Percentiles rank a stretch among this genome's conserved stretches.
phyloP scores from a whole-genome alignment of 1,140 invertebrate genomes.

The Papilio helenus region DNA sequence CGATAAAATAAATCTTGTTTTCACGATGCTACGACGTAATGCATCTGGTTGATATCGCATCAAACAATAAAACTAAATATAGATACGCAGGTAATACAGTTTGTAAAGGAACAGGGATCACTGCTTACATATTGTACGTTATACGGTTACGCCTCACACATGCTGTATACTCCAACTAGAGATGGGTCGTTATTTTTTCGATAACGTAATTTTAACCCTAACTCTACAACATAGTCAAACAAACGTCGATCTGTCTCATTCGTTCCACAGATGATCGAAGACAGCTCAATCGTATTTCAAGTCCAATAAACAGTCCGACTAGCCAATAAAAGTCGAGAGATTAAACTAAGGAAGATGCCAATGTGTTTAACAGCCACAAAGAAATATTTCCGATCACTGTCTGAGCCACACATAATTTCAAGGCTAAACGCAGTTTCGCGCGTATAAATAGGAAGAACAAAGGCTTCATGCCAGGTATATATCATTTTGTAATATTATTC shows the following conservation, averaged over 20 bases:
- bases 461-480: background rate
- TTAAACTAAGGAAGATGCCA: constrained; percentile 34
- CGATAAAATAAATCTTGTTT: constrained; percentile 12
- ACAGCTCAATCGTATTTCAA: constrained; percentile 39
- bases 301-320: constrained; percentile 28
- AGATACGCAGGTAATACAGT: constrained; percentile 66
- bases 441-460: constrained; percentile 32
- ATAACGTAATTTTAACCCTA: background rate
- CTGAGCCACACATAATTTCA: constrained; percentile 19
- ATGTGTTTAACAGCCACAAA: constrained; percentile 30
- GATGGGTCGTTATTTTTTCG: background rate
- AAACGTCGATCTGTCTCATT: constrained; percentile 19
- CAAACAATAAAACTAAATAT: constrained; percentile 79
- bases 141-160: background rate
- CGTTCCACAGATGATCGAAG: constrained; percentile 4
- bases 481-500: background rate
- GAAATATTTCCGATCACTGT: constrained; percentile 31
- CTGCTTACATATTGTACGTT: background rate
- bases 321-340: constrained; percentile 33
- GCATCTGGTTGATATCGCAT: constrained; percentile 61
- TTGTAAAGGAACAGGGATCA: constrained; percentile 53
- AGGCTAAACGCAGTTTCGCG: constrained; percentile 16
- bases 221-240: background rate
- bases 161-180: background rate
- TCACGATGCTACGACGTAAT: constrained; percentile 39